Base-by-base conservation (phyloP, 2,113 vertebrate genomes). In the Prietella phreatophila region DNA sequence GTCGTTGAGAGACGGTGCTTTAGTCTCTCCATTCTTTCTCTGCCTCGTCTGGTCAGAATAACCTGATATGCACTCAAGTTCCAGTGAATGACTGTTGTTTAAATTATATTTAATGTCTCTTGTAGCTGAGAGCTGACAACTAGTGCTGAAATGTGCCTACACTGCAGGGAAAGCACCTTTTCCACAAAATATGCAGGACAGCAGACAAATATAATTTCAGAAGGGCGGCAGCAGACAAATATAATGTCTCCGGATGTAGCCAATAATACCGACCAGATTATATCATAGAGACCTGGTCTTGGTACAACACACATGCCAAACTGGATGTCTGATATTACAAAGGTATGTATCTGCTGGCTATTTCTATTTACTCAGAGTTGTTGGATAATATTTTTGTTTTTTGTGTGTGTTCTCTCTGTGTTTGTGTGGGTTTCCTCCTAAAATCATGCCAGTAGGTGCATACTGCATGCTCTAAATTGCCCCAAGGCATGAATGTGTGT, bases 91-190 rank as follows among this genome's bases (percentile, higher is more conserved):
- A 73, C 65, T 61, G 55, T 75, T 87, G 67, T 33, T 73, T 75
- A 73, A 60, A 73, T 60, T 22, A 82, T 30, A 47, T 61, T 50
- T 73, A 87, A 42, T 75, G 53, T 36, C 65, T 76, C 4, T 65
- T 65, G 56, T 55, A 47, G 61, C 36, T 33, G 5, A 50, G n/a
- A 79, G 56, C 69, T 25, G 56, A 76, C 56, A 22, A 22, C n/a
- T 33, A n/a, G 39, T 60, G 75, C 60, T 56, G 42, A 86, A 87
- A 69, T 82, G 78, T 69, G 67, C 80, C 47, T 53, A 76, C 67
- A 53, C 67, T 76, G 81, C 60, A 63, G 39, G 56, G 22, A 82
- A 42, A 50, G 19, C 55, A 33, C 19, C 30, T 78, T 19, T 8
- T 8, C 2, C 56, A 42, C 20, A 61, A 76, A 58, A 25, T n/a